Evolutionary conservation across 2,888 invertebrate species (phyloP).

Genomic region (Actias luna): DNA sequence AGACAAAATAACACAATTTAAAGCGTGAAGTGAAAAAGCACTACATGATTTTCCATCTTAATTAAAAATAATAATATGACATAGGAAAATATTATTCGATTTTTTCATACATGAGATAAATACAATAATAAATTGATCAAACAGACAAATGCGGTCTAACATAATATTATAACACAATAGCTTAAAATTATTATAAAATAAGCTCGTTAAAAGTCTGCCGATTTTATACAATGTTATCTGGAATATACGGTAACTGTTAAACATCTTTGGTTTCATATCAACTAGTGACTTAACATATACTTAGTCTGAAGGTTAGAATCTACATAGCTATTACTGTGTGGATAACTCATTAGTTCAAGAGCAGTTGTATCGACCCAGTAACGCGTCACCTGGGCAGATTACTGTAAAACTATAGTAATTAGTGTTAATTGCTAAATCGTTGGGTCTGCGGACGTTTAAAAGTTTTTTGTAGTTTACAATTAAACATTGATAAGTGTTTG

Average conservation of each 20-base stretch:
- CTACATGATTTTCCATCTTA: not conserved
- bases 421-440: conserved; percentile 69
- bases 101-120: no score
- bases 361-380: conserved; percentile 48
- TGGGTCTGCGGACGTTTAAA: conserved; percentile 36
- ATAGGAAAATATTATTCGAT: no score
- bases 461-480: conserved; percentile 11
- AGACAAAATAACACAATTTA: not conserved
- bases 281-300: conserved; percentile 6
- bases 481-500: not conserved
- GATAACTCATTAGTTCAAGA: conserved; percentile 61
- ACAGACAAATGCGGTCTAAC: no score
- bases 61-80: no score
- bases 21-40: not conserved
- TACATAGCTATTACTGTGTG: conserved; percentile 49
- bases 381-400: conserved; percentile 66
- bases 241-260: not conserved
- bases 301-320: conserved; percentile 37
- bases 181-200: not conserved
- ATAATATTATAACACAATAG: no score
- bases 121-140: no score
- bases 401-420: conserved; percentile 66
- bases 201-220: not conserved
- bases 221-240: not conserved
- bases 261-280: not conserved